Base-by-base conservation (phyloP, 2,113 vertebrate genomes). In the Rhinolophus ferrumequinum region DNA sequence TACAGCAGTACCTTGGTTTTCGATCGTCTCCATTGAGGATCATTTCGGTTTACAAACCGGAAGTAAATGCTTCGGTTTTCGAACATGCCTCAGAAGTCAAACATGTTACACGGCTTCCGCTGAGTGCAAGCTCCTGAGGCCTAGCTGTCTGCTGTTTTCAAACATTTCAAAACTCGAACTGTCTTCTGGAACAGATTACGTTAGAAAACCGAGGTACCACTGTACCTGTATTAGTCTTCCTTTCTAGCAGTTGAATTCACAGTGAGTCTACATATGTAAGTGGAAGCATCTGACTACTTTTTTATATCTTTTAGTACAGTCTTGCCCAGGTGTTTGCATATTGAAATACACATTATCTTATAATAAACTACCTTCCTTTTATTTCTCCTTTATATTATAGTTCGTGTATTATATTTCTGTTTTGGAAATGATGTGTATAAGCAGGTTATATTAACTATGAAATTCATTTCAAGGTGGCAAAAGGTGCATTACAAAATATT, bases 381-480 rank as follows among this genome's bases (percentile, higher is more conserved):
- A 62, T 94, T 96, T 96, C 30, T 76, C 41, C 64, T 67, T 88
- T 94, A 21, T 86, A 77, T 62, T 93, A 69, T 76, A 81, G 14
- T 75, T 96, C 80, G 44, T 73, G 3, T 70, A 83, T 87, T n/a
- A 69, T 60, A 84, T 76, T 94, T 44, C 58, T 96, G 0, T 80
- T 87, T 38, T 93, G 82, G 66, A 80, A 94, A 84, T 70, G 66
- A 50, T 88, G 24, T 69, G 5, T 88, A 58, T 88, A 52, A 90
- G 24, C 75, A 90, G 54, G 18, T 94, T 81, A 60, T 95, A 90
- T 88, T 93, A 90, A 81, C 24, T 93, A 16, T 94, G 87, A 93
- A 81, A 73, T 85, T 91, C 88, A 54, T 93, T 95, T 93, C 54
- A 88, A 56, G 35, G 22, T 93, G 64, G n/a, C 41, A 77, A 89